Evolutionary conservation across 2,113 vertebrate genomes (phyloP), one percentile per base, ranked within the genome.

Genomic region (Xenopus borealis): DNA sequence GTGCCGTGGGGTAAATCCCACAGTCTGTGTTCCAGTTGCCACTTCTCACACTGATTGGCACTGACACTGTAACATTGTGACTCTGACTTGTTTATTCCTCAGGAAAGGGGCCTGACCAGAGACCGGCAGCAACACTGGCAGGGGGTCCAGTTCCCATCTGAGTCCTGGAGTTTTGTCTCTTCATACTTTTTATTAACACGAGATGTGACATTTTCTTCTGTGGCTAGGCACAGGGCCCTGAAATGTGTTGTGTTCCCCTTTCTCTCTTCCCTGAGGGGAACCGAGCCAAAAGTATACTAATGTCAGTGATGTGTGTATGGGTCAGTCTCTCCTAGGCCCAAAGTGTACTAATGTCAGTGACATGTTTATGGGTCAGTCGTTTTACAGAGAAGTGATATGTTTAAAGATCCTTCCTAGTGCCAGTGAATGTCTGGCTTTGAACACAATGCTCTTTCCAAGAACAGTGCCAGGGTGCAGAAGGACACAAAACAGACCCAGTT

Each of bases 401-500:
- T 27, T 27, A 27, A 3, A 27, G 23, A 27, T 27, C 23, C 23
- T 2, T 27, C 23, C 23, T 27, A 3, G 23, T 27, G 23, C 23
- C 23, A 27, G 23, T 27, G 23, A 27, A 27, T 27, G 23, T 27
- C 23, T 27, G 23, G 23, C 23, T 27, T 27, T 27, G 23, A 27
- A 27, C 23, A 27, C 1, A 27, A 27, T 27, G 23, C 23, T 27
- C 23, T 27, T 27, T 27, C 23, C 23, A 27, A 27, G 23, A 3
- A 27, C 23, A 27, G 23, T 27, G 23, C 23, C 23, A 27, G 23
- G 23, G 23, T 27, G 23, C 23, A 27, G 23, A 27, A 27, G 47
- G 18, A 68, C 66, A 68, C 7, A 53, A 47, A 53, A 14, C 66
- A 68, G 66, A 55, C 20, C 14, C 47, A 16, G 66, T 8, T 14